A percentile compares a stretch with the other conserved stretches of the same genome.
phyloP scores from a whole-genome alignment of 2,113 vertebrate species.

The Chitala chitala region DNA sequence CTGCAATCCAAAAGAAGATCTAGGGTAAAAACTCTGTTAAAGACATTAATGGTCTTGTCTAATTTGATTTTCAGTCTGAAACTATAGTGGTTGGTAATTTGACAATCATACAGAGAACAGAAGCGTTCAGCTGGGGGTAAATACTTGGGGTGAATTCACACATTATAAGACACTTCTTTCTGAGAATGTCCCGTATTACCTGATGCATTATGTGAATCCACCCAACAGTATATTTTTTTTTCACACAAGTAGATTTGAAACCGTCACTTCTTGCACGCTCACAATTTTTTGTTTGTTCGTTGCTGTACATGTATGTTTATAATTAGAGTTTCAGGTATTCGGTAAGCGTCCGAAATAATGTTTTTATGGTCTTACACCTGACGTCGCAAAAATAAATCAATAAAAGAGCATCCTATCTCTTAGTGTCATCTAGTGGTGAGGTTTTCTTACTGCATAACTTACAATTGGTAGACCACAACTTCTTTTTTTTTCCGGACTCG shows the following conservation, averaged over 20 bases:
- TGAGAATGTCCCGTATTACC: no score
- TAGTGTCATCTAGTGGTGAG: conserved; percentile 96
- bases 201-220: no score
- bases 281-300: no score
- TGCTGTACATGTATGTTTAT: no score
- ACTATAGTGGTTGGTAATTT: neutral
- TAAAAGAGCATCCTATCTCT: conserved; percentile 76
- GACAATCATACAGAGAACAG: neutral
- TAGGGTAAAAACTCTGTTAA: conserved; percentile 15
- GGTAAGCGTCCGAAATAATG: no score
- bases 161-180: neutral
- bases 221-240: no score
- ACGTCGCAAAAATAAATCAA: conserved; percentile 46
- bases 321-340: no score
- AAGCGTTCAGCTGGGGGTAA: neutral
- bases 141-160: neutral
- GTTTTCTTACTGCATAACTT: conserved; percentile 71
- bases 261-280: no score
- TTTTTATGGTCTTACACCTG: no score
- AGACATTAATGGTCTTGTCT: conserved; percentile 6
- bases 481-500: no score
- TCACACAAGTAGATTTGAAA: no score
- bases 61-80: neutral
- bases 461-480: neutral
- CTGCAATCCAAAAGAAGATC: conserved; percentile 65